These are phyloP conservation scores for Amaurobius ferox DNA, from an alignment of 2,888 invertebrate species.

Conservation along the genomic window DNA sequence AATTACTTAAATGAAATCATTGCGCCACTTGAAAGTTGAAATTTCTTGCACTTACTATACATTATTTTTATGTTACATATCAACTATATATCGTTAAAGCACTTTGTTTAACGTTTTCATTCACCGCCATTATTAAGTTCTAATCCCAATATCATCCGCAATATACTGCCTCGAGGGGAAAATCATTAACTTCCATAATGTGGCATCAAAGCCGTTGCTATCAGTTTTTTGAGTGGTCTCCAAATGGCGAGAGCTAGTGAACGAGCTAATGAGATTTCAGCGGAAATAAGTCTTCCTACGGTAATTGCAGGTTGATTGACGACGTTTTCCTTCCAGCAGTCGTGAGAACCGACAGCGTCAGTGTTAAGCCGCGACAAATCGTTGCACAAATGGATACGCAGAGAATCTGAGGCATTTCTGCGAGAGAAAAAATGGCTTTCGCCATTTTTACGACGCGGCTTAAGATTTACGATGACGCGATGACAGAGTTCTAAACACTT, in stretches of 20 bases:
- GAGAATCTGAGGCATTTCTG: conserved; percentile 49
- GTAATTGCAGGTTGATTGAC: conserved; percentile 60
- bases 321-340: conserved; percentile 24
- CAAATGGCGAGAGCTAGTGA: background rate
- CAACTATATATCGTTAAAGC: too few relatives aligned
- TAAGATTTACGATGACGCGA: conserved; percentile 37
- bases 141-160: background rate
- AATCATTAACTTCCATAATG: conserved; percentile 9
- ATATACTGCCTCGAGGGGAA: background rate
- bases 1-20: too few relatives aligned
- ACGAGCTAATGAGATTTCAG: conserved; percentile 8
- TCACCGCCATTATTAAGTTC: background rate
- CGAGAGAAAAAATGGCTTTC: conserved; percentile 5
- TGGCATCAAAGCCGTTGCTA: background rate
- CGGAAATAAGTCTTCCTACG: conserved; percentile 14
- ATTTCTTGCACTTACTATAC: too few relatives aligned
- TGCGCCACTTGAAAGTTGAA: too few relatives aligned
- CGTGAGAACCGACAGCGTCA: conserved; percentile 41
- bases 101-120: conserved; percentile 2
- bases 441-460: conserved; percentile 10
- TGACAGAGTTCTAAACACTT: conserved; percentile 23
- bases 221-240: background rate
- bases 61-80: too few relatives aligned
- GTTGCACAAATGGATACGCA: conserved; percentile 21
- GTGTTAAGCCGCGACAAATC: conserved; percentile 60